These are phyloP conservation scores for Idris sp. DNA, from an alignment of 1,140 invertebrate species.

Conservation along the genomic window DNA sequence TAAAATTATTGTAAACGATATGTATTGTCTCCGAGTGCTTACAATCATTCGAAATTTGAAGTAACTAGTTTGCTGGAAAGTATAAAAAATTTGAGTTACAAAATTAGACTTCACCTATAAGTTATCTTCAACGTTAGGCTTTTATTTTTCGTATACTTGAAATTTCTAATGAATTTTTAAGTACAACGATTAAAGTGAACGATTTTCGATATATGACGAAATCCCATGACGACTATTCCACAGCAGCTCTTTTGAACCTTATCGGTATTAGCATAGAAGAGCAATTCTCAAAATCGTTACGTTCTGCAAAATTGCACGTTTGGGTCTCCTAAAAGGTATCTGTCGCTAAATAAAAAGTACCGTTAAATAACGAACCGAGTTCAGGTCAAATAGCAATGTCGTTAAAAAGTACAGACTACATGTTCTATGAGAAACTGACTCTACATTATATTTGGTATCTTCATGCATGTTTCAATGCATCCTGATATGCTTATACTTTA, in stretches of 20 bases:
- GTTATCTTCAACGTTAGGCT: too few relatives aligned
- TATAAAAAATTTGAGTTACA: too few relatives aligned
- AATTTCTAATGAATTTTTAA: constrained; percentile 54
- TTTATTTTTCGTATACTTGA: too few relatives aligned
- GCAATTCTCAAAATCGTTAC: constrained; percentile 77
- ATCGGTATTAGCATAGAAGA: constrained; percentile 77
- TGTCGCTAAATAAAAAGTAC: constrained; percentile 69
- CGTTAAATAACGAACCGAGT: constrained; percentile 68
- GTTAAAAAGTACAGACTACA: constrained; percentile 40
- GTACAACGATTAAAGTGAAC: constrained; percentile 60
- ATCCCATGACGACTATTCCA: constrained; percentile 66
- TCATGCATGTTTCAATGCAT: neutral
- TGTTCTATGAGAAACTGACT: constrained; percentile 33
- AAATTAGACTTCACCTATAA: too few relatives aligned
- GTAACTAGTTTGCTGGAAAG: too few relatives aligned
- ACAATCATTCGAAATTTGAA: too few relatives aligned
- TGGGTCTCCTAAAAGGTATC: constrained; percentile 73
- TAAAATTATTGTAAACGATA: too few relatives aligned
- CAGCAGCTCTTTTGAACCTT: constrained; percentile 69
- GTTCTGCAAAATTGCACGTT: constrained; percentile 70
- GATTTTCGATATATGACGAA: constrained; percentile 68
- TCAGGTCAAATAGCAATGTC: constrained; percentile 47
- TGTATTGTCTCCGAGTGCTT: too few relatives aligned
- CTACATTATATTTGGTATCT: constrained; percentile 22
- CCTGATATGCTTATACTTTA: neutral